Base-by-base conservation (phyloP, 1,140 invertebrate species). In the Antheraea mylitta region DNA sequence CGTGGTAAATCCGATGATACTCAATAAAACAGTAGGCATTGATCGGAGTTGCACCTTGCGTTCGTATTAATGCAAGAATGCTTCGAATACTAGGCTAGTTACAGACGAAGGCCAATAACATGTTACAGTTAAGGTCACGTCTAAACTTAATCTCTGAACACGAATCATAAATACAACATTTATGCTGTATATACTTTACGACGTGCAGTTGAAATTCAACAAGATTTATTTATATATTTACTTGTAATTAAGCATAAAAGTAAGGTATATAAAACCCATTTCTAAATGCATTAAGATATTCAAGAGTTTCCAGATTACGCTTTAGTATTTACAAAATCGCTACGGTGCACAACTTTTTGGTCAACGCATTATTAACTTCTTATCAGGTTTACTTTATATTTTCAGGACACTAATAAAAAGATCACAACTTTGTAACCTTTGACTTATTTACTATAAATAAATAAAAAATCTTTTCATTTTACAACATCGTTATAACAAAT, bases 361-460 rank as follows among this genome's bases (percentile, higher is more conserved):
- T 64, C 71, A 67, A 71, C 66, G 68, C 48, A 76, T 69, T 8
- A 71, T 66, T 67, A 64, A 71, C 60, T 64, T 71, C 60, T 76
- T 76, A 76, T 76, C 67, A 65, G 5, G 11, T 59, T 30, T 48
- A 70, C 70, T 42, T 42, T 11, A 10, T 42, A 10, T 42, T 42
- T 7, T 42, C 22, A 30, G 22, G 22, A 30, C 4, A 30, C 22
- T 30, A 30, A 30, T 30, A 30, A 30, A 11, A 10, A 1, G n/a
- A n/a, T n/a, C n/a, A n/a, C n/a, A 10, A 42, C 38, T 42, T 7
- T 42, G 38, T 42, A 7, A 42, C 7, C 38, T 8, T 42, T 42
- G 7, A 42, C 11, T 53, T 53, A 16, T 53, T 53, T 53, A 16
- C 16, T 13, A 53, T 13, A 9, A 53, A 1, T 53, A 53, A 53